Evolutionary conservation across 2,113 vertebrate species (phyloP), one percentile per base, ranked within the genome.

Genomic region (Coptodon rendalli): DNA sequence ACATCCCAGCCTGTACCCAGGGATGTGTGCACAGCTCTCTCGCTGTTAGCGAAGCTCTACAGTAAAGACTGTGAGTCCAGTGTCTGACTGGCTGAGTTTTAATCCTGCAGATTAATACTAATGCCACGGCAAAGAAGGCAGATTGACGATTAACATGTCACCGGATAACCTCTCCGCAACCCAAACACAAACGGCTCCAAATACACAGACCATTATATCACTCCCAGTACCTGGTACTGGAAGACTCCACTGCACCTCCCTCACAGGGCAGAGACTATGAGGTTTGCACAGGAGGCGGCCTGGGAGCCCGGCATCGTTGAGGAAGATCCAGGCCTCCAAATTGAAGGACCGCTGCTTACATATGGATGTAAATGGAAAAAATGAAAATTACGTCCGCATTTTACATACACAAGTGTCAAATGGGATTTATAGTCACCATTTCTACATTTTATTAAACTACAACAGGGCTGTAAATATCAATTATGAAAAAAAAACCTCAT

Each of bases 141-240:
- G 92, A 96, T 93, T 96, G 94, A 95, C 89, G 94, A 96, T 96
- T 96, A 96, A 94, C 96, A 96, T 96, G 94, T 96, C 95, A 96
- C 87, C 84, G 94, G 94, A 95, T 95, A 95, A 95, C 95, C 91
- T 95, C 93, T 82, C 89, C 5, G n/a, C 92, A 93, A 94, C 94
- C 91, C 95, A 96, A 96, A 96, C 95, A 95, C 88, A 86, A 92
- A 87, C 86, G 78, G 86, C 90, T 94, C 68, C 54, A 89, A 92
- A 94, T 91, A 87, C 91, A 83, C 91, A 92, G 87, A 91, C 83
- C 86, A 92, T 92, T 89, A 93, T 90, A 94, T 95, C 95, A 92
- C 86, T 78, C 11, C 34, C 81, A 45, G 94, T 93, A 94, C 93
- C 95, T 90, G 95, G 94, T 94, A 95, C 93, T 34, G 88, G 80